These are phyloP conservation scores for Spatulosminthurus flaviceps DNA, from an alignment of 2,888 invertebrate genomes.

Conservation along the genomic window DNA sequence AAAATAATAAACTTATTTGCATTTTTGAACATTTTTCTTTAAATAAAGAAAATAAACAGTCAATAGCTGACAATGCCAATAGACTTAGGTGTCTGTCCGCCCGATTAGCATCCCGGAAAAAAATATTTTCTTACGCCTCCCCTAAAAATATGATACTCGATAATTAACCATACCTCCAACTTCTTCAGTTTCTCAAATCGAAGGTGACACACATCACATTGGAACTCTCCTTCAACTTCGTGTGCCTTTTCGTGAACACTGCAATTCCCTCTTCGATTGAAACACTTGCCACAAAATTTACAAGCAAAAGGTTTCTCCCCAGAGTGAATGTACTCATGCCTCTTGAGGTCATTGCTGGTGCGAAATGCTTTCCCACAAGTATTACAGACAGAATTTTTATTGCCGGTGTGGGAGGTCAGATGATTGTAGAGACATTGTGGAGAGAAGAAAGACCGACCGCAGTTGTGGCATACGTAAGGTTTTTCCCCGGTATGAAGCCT, in stretches of 20 bases:
- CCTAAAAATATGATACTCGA: no score
- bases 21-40: no score
- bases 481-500: slow-evolving; percentile 10
- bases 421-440: slow-evolving; percentile 24
- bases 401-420: slow-evolving; percentile 3
- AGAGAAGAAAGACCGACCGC: background rate
- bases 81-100: no score
- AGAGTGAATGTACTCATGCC: slow-evolving; percentile 13
- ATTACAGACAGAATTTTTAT: background rate
- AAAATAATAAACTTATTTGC: no score
- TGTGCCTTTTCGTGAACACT: background rate
- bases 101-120: no score
- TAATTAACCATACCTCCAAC: background rate
- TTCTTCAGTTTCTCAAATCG: slow-evolving; percentile 5
- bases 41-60: no score
- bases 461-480: slow-evolving; percentile 8
- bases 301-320: slow-evolving; percentile 9
- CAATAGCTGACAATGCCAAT: no score
- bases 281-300: slow-evolving; percentile 11
- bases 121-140: no score
- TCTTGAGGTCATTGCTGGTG: background rate
- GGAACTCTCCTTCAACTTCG: background rate
- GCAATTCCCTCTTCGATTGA: slow-evolving; percentile 15
- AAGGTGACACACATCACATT: background rate
- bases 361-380: slow-evolving; percentile 13